Base-by-base conservation (phyloP, 2,113 vertebrate species). In the Antechinus flavipes region DNA sequence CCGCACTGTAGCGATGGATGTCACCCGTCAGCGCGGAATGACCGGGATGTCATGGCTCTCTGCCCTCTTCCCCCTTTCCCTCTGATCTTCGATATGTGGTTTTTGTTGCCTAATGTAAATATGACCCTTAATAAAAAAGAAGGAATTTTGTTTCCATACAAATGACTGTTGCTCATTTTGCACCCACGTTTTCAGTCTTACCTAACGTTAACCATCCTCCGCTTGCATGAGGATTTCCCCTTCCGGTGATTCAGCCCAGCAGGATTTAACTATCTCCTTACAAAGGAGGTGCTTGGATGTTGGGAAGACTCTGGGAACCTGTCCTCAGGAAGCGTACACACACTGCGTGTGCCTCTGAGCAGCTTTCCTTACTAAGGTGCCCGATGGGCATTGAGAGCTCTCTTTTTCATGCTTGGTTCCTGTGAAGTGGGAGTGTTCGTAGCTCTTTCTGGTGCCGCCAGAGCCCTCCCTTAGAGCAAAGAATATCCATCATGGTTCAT, bases 91-190 rank as follows among this genome's bases (percentile, higher is more conserved):
- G 91, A 92, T 89, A 93, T 97, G 97, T 96, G 97, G 96, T 96
- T 91, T 94, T 94, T 92, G 47, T 96, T 97, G 96, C 94, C 93
- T 97, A 47, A 76, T 97, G 94, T 97, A 97, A 96, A 96, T 97
- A 95, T 2, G 90, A 96, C 0, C 2, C 94, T 91, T 46, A 46
- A 25, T 27, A 5, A 61, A 95, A 68, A 91, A 35, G 94, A 53
- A 50, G 11, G 89, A 94, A 90, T 68, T 46, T 68, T 22, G 42
- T 61, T 30, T 94, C 95, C 93, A 84, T 92, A 93, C n/a, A 0
- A 68, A 3, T 23, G 53, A 90, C 91, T 94, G 95, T 90, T 91
- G 93, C 91, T 96, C 95, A 94, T 96, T 97, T 94, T 91, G 47
- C 96, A 92, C 42, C 47, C 8, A 90, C 6, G n/a, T n/a, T 2